Conservation (phyloP, 2,113 vertebrate genomes). For the Agapornis roseicollis region DNA sequence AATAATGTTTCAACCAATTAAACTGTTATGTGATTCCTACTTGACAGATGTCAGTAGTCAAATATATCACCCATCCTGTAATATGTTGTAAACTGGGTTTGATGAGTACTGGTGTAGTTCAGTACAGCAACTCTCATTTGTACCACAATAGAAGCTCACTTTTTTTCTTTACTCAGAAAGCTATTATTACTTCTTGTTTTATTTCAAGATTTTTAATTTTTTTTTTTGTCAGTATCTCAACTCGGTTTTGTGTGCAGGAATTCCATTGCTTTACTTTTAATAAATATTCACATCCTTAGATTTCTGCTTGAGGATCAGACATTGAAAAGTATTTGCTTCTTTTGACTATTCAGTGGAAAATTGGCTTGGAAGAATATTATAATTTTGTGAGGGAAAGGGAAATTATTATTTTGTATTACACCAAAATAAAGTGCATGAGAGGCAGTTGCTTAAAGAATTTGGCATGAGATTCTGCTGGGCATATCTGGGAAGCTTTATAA, state of each 20-base stretch:
- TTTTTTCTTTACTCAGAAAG: not conserved
- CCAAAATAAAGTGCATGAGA: not conserved
- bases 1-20: not conserved
- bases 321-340: not conserved
- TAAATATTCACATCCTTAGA: not conserved
- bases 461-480: not conserved
- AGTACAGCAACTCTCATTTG: not conserved
- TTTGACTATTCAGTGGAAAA: not conserved
- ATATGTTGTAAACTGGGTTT: not conserved
- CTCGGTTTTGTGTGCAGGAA: not conserved
- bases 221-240: not conserved
- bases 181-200: not conserved
- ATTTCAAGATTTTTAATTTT: not conserved
- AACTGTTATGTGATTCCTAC: not conserved
- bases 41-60: not conserved
- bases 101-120: not conserved
- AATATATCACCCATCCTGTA: not conserved
- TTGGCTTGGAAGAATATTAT: not conserved
- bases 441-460: not conserved
- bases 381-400: not conserved
- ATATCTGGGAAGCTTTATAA: not conserved
- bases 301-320: not conserved
- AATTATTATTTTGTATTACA: not conserved
- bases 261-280: not conserved
- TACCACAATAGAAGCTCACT: not conserved